These are phyloP conservation scores for Leptarthrus brevirostris DNA, from an alignment of 2,888 invertebrate species.

Conservation along the genomic window DNA sequence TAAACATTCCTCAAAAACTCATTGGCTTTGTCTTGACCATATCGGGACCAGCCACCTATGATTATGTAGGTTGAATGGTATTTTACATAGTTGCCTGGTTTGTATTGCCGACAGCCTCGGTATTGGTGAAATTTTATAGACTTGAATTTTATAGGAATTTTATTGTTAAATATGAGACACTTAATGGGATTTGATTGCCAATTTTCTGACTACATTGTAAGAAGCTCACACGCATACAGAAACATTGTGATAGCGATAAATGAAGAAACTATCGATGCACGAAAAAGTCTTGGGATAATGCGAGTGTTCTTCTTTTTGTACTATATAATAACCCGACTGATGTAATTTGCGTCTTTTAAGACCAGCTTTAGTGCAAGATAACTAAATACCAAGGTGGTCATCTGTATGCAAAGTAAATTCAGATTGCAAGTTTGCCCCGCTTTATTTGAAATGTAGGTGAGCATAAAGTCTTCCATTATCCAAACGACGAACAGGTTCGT, in stretches of 20 bases:
- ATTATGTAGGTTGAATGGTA: slow-evolving; percentile 21
- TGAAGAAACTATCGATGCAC: slow-evolving; percentile 3
- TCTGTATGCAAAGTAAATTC: too few species aligned
- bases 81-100: neutral
- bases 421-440: too few species aligned
- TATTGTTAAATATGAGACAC: slow-evolving; percentile 52
- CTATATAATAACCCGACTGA: too few species aligned
- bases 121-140: slow-evolving; percentile 40
- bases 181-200: slow-evolving; percentile 44
- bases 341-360: too few species aligned
- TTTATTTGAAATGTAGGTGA: neutral
- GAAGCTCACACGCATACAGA: slow-evolving; percentile 9
- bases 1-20: slow-evolving; percentile 8
- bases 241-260: slow-evolving; percentile 2
- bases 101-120: neutral
- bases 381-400: too few species aligned
- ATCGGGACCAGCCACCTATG: neutral
- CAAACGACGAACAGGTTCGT: neutral
- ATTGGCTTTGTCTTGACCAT: slow-evolving; percentile 6
- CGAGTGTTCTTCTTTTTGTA: too few species aligned
- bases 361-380: too few species aligned
- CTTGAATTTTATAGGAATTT: slow-evolving; percentile 50
- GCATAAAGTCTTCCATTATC: neutral
- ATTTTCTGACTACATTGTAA: slow-evolving; percentile 47
- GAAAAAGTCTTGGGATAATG: neutral